These are phyloP conservation scores for Pterostichus niger DNA, from an alignment of 2,888 invertebrate species.

Conservation along the genomic window DNA sequence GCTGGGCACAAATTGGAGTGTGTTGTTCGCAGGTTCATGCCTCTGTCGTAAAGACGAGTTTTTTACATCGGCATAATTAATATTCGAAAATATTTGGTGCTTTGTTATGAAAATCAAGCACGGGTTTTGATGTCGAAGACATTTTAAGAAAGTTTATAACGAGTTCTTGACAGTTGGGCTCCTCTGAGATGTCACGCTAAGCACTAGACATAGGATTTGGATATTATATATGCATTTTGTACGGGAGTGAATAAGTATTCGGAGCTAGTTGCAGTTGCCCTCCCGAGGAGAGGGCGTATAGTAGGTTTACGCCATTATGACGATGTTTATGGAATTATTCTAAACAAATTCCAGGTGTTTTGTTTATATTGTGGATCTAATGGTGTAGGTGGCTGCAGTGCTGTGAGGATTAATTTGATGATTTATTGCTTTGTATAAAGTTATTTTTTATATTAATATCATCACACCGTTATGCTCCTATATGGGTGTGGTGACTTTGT, in stretches of 20 bases:
- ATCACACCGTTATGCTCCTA: too few relatives aligned
- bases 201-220: slow-evolving; percentile 8
- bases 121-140: slow-evolving; percentile 66
- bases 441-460: neutral
- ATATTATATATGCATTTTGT: slow-evolving; percentile 37
- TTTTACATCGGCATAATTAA: slow-evolving; percentile 64
- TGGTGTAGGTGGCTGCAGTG: slow-evolving; percentile 9
- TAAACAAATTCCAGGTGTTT: slow-evolving; percentile 37
- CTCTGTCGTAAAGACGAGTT: slow-evolving; percentile 59
- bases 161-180: slow-evolving; percentile 66
- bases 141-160: slow-evolving; percentile 67
- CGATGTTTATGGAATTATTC: slow-evolving; percentile 39
- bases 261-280: slow-evolving; percentile 18
- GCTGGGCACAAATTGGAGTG: slow-evolving; percentile 12
- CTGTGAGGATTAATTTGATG: slow-evolving; percentile 31
- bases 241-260: neutral
- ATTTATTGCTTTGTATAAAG: slow-evolving; percentile 1
- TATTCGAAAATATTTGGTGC: slow-evolving; percentile 67
- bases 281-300: slow-evolving; percentile 36
- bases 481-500: too few relatives aligned
- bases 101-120: slow-evolving; percentile 67
- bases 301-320: slow-evolving; percentile 10
- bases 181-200: slow-evolving; percentile 44
- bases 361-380: slow-evolving; percentile 11
- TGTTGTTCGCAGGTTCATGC: neutral